A percentile compares a stretch with the other conserved stretches of the same genome.
phyloP scores from a whole-genome alignment of 2,888 invertebrate genomes.

The Linnaemya vulpina region DNA sequence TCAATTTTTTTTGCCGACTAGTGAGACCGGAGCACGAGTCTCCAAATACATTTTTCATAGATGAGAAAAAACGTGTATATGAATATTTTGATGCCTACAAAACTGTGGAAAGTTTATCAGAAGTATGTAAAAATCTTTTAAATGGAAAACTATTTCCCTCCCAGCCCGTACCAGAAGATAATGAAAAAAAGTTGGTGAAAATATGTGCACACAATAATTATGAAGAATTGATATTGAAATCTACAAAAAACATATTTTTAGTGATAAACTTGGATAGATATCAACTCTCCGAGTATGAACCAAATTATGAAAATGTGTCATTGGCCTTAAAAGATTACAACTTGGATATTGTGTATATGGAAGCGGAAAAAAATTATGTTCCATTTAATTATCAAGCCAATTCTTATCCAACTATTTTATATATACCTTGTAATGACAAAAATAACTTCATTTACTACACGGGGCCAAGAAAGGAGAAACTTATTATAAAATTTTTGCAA shows the following conservation, averaged over 20 bases:
- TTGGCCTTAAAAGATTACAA: slow-evolving; percentile 68
- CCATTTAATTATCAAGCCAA: slow-evolving; percentile 69
- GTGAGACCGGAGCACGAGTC: slow-evolving; percentile 34
- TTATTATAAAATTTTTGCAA: slow-evolving; percentile 54
- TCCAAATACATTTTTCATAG: slow-evolving; percentile 22
- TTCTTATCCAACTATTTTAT: slow-evolving; percentile 59
- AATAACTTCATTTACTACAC: slow-evolving; percentile 56
- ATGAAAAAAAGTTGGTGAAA: slow-evolving; percentile 42
- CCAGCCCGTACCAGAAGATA: slow-evolving; percentile 9
- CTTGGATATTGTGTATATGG: slow-evolving; percentile 72
- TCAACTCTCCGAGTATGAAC: slow-evolving; percentile 5
- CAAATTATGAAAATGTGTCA: slow-evolving; percentile 55
- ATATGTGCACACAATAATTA: slow-evolving; percentile 64
- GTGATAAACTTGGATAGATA: slow-evolving; percentile 22
- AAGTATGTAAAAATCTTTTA: slow-evolving; percentile 69
- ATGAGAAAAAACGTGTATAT: slow-evolving; percentile 45
- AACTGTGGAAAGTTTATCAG: slow-evolving; percentile 37
- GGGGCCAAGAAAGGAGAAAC: not conserved
- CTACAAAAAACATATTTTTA: slow-evolving; percentile 66
- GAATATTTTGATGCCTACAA: slow-evolving; percentile 20
- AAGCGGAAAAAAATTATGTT: slow-evolving; percentile 62
- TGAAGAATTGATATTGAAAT: slow-evolving; percentile 70
- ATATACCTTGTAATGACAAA: slow-evolving; percentile 59
- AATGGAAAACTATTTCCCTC: slow-evolving; percentile 56
- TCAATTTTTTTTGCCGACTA: slow-evolving; percentile 41